Base-by-base conservation (phyloP, 2,797 vertebrate species). In the Malurus leucopterus region DNA sequence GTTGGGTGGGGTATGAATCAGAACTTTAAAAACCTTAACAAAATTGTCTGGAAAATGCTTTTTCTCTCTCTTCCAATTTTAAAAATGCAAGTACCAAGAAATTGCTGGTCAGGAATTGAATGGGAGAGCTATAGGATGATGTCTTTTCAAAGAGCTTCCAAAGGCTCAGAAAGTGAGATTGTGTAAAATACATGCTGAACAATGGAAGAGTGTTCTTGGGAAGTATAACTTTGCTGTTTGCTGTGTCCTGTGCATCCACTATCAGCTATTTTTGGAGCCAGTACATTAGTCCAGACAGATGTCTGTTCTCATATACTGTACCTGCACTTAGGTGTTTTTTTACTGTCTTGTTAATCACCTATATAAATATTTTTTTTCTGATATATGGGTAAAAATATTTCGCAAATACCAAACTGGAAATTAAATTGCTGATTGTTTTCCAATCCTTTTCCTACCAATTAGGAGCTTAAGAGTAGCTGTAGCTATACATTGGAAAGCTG, bases 301-400 rank as follows among this genome's bases (percentile, higher is more conserved):
- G 1, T 51, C 58, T 59, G 20, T 54, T 50, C 36, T 73, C 41
- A 5, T 34, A 1, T 13, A 8, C 41, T 43, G 0, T 18, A 24
- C 58, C 69, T 89, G 32, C 27, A 29, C 17, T 82, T n/a, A 24
- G 0, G 6, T 76, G 15, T 10, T 34, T 76, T 69, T 41, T 79
- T n/a, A 61, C 16, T 80, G 17, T 55, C 18, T 17, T 81, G n/a
- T 77, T 68, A 68, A 83, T 70, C 43, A 64, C 27, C 30, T 63
- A 4, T 67, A 55, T 55, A 62, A 71, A 49, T 64, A 22, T 2
- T 0, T 18, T 62, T 62, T 80, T 90, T 41, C 40, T 81, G 47
- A 51, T 75, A 8, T 1, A 8, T 29, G 22, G 10, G 4, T 57
- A 40, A 47, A 61, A 62, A 36, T 7, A 7, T 1, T 3, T 63